These are phyloP conservation scores for Drosophila kurseongensis DNA, from an alignment of 1,140 invertebrate genomes.

Conservation along the genomic window DNA sequence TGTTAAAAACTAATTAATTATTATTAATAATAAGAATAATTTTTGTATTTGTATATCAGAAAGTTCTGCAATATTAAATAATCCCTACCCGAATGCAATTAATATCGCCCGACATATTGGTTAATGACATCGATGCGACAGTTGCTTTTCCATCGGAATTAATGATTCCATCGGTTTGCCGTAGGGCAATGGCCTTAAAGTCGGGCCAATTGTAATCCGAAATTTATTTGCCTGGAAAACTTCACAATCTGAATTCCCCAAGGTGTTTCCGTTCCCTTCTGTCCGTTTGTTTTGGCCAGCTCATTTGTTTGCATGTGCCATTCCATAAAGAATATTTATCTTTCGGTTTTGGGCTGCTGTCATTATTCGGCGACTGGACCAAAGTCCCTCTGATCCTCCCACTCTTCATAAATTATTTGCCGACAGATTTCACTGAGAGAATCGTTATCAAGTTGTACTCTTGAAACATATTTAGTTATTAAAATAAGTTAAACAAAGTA, in stretches of 20 bases:
- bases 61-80: neutral
- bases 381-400: slow-evolving; percentile 9
- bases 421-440: neutral
- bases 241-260: slow-evolving; percentile 26
- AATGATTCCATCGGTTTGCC: neutral
- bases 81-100: neutral
- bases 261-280: slow-evolving; percentile 6
- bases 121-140: slow-evolving; percentile 25
- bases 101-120: slow-evolving; percentile 15
- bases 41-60: too few species aligned
- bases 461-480: neutral
- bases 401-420: slow-evolving; percentile 61
- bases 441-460: neutral
- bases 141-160: slow-evolving; percentile 2
- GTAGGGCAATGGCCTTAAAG: slow-evolving; percentile 3
- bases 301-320: slow-evolving; percentile 35
- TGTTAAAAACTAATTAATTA: too few species aligned
- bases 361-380: slow-evolving; percentile 74
- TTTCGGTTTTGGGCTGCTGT: slow-evolving; percentile 45
- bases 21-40: too few species aligned
- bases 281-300: slow-evolving; percentile 16
- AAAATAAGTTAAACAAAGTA: too few species aligned
- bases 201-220: slow-evolving; percentile 23
- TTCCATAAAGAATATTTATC: slow-evolving; percentile 65
- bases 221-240: slow-evolving; percentile 15